Evolutionary conservation across 2,113 vertebrate species (phyloP).

Genomic region (Atherinomorus stipes): DNA sequence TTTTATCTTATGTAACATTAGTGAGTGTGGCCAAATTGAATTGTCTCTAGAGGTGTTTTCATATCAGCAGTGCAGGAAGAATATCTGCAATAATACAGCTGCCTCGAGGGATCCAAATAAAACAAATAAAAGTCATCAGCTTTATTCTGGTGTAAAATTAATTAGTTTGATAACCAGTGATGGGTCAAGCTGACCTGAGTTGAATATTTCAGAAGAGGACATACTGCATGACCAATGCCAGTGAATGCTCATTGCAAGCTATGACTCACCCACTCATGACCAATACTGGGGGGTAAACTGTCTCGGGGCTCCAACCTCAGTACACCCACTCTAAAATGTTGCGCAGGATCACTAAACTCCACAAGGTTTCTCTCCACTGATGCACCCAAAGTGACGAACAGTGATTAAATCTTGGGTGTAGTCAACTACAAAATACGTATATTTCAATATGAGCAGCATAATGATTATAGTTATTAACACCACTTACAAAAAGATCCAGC

Average conservation of each 20-base stretch:
- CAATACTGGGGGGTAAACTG: neutral
- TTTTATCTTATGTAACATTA: neutral
- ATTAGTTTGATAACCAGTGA: neutral
- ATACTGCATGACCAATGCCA: slow-evolving; percentile 7
- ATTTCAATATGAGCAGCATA: neutral
- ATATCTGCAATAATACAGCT: neutral
- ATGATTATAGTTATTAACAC: neutral
- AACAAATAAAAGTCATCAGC: neutral
- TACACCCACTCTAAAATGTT: neutral
- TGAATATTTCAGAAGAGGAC: neutral
- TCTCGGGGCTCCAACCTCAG: neutral
- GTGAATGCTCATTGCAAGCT: neutral
- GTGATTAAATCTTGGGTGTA: neutral
- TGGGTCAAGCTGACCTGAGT: slow-evolving; percentile 6
- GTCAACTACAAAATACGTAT: neutral
- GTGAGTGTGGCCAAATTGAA: neutral
- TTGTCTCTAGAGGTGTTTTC: slow-evolving; percentile 7
- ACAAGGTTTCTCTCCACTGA: neutral
- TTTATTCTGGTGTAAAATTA: neutral
- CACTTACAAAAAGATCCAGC: neutral
- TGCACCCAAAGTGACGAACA: neutral
- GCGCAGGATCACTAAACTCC: neutral
- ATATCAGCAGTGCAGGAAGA: neutral
- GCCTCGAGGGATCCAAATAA: neutral
- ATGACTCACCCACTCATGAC: slow-evolving; percentile 12